Base-by-base conservation (phyloP, 2,888 invertebrate genomes). In the Drosophila greeni region DNA sequence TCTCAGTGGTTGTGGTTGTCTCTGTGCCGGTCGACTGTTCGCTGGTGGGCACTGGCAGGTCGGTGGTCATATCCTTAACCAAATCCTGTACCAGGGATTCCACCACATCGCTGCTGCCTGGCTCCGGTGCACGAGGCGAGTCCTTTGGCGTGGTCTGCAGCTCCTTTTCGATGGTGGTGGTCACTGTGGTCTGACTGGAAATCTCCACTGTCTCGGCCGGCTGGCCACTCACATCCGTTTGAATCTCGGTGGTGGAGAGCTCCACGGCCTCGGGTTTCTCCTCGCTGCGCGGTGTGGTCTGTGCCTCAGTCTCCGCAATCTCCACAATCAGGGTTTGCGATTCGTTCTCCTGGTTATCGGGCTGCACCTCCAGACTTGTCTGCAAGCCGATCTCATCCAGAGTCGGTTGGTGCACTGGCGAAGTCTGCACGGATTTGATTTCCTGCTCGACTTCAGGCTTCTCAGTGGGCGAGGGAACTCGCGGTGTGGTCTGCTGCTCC, bases 401-500 rank as follows among this genome's bases (percentile, higher is more conserved):
- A 16, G 58, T 66, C 0, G 78, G 75, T 34, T 74, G 75, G 58
- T 75, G 76, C 47, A 86, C 83, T 0, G 90, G 89, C 2, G 89
- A 87, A 0, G 91, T 91, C 81, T 91, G 91, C n/a, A 89, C 87
- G 4, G 89, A 89, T 20, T 86, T 88, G 11, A 89, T 73, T 1
- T 80, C 83, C 29, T 67, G 72, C 14, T 85, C 75, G 0, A 71
- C 81, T 37, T 91, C 91, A 0, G n/a, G 51, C 52, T 23, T 52
- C 7, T 51, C 36, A 0, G 26, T 20, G 18, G 72, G 71, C 3
- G 65, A 48, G 12, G 81, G 74, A 23, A 56, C 75, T 5, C 86
- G 81, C 8, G 92, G 91, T 14, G 91, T 90, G 5, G 94, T 94
- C 89, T 95, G 94, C 54, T 89, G 88, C 69, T 90, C 89, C 37